phyloP scores from a whole-genome alignment of 2,888 invertebrate species.

The Colletes collaris region DNA sequence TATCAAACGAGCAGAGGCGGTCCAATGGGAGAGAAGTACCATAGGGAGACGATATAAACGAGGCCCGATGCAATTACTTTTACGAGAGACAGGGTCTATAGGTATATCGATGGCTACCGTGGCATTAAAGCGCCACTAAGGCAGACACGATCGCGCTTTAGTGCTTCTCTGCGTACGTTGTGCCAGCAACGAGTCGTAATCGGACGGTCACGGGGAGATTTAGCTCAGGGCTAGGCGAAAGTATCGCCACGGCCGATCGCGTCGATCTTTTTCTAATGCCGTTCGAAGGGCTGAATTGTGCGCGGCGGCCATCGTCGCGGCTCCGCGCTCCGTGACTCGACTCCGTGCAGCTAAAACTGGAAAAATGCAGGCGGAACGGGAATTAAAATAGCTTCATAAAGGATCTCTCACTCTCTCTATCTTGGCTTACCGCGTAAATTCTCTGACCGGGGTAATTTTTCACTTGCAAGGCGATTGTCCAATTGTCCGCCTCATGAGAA shows the following conservation, averaged over 20 bases:
- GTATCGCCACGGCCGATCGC: constrained; percentile 65
- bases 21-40: constrained; percentile 37
- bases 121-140: constrained; percentile 76
- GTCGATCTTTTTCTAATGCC: constrained; percentile 25
- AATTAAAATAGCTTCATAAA: constrained; percentile 4
- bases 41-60: constrained; percentile 72
- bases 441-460: constrained; percentile 4
- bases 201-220: constrained; percentile 69
- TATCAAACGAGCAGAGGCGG: too few species aligned
- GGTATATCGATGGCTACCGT: constrained; percentile 69
- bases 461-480: constrained; percentile 11
- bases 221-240: constrained; percentile 79
- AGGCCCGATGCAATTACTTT: constrained; percentile 80
- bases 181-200: constrained; percentile 61
- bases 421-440: not conserved
- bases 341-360: not conserved
- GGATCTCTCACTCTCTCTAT: too few species aligned
- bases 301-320: constrained; percentile 1
- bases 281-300: constrained; percentile 60
- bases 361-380: not conserved
- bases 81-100: constrained; percentile 73
- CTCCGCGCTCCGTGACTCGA: too few species aligned
- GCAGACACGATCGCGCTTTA: constrained; percentile 72
- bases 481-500: constrained; percentile 11
- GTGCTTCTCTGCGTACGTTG: constrained; percentile 68